These are phyloP conservation scores for Ctenomys sociabilis DNA, from an alignment of 2,113 vertebrate species.

Conservation along the genomic window DNA sequence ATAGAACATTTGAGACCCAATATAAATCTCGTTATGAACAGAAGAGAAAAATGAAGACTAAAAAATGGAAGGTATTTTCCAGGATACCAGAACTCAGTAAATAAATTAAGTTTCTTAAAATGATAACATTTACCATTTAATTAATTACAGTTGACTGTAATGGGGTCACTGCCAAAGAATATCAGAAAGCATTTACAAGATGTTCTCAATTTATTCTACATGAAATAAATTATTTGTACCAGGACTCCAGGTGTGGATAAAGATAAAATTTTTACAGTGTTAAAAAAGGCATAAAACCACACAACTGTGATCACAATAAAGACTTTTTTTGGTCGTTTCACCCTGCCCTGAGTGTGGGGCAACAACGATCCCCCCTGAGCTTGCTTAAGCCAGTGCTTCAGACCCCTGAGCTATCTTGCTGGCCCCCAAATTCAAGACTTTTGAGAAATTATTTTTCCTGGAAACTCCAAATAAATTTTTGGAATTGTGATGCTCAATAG, in stretches of 20 bases:
- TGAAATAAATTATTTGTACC: background rate
- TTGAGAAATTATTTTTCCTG: slow-evolving; percentile 44
- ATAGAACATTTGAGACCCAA: too few species aligned
- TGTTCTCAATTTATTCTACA: background rate
- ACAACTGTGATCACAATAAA: background rate
- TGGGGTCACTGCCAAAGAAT: background rate
- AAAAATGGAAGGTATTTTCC: background rate
- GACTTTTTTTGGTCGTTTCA: background rate
- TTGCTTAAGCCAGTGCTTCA: too few species aligned
- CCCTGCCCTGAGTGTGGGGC: too few species aligned
- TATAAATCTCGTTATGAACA: background rate
- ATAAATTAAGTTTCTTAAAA: background rate
- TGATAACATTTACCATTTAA: background rate
- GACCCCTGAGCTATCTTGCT: too few species aligned
- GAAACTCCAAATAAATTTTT: slow-evolving; percentile 7
- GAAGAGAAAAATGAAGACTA: background rate
- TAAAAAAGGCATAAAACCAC: background rate
- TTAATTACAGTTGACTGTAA: background rate
- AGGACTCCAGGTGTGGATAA: background rate
- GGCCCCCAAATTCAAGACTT: background rate
- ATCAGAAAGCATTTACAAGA: background rate
- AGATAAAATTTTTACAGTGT: background rate
- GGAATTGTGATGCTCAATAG: background rate
- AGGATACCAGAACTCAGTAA: background rate
- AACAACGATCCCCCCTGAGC: too few species aligned